Conservation (phyloP, 2,888 invertebrate genomes). For the Melanargia galathea region DNA sequence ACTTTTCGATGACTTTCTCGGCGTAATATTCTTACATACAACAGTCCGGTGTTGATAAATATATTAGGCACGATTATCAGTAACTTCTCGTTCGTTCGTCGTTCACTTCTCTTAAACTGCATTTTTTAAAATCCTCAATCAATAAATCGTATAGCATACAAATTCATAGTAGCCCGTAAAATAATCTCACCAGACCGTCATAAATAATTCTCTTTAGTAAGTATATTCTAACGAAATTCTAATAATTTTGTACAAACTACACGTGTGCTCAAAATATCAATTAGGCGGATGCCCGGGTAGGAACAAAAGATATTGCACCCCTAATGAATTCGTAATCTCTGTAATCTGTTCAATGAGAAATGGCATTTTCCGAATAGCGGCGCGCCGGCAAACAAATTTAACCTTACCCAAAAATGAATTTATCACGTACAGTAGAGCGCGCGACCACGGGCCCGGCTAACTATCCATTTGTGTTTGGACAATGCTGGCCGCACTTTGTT, state of each 20-base stretch:
- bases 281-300: conserved; percentile 60
- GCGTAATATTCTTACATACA: no score
- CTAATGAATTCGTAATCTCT: conserved; percentile 81
- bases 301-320: conserved; percentile 73
- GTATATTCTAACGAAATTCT: conserved; percentile 15
- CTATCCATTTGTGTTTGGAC: conserved; percentile 59
- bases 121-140: no score
- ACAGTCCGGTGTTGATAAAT: no score
- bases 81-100: no score
- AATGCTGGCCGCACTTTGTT: conserved; percentile 39
- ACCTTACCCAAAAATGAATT: conserved; percentile 80
- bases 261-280: conserved; percentile 75
- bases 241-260: conserved; percentile 44
- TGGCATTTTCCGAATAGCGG: conserved; percentile 72
- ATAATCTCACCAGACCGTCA: no score
- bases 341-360: conserved; percentile 81
- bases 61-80: no score
- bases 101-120: no score
- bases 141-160: no score
- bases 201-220: conserved; percentile 3
- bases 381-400: conserved; percentile 76
- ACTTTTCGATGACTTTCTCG: no score
- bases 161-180: no score
- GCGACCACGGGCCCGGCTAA: conserved; percentile 51
- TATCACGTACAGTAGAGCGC: conserved; percentile 68